These are phyloP conservation scores for Sakesphorus luctuosus DNA, from an alignment of 2,113 vertebrate genomes.

Conservation along the genomic window DNA sequence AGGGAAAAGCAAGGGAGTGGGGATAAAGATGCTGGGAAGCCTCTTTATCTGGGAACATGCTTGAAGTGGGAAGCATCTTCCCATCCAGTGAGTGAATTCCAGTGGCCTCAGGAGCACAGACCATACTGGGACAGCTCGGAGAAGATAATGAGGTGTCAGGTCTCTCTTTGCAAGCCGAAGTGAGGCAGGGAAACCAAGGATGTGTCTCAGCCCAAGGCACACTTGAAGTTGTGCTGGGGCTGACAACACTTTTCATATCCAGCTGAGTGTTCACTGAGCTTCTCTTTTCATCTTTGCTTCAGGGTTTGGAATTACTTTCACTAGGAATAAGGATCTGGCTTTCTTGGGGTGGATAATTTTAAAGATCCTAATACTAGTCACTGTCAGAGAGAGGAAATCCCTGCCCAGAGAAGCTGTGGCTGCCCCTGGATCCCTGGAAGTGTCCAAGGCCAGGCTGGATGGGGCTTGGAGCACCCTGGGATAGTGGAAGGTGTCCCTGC, in stretches of 20 bases:
- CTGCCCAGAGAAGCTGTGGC: background rate
- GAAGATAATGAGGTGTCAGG: background rate
- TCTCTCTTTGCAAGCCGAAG: background rate
- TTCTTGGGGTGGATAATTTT: background rate
- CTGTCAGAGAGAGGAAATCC: background rate
- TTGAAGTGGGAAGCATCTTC: background rate
- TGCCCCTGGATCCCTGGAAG: background rate
- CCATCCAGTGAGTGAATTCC: background rate
- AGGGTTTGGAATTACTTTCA: background rate
- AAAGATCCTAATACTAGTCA: background rate
- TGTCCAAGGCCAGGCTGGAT: background rate
- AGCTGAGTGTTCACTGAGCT: background rate
- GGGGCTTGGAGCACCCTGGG: background rate
- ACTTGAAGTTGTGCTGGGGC: background rate
- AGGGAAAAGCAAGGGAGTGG: background rate
- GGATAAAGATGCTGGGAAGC: background rate
- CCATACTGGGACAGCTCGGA: background rate
- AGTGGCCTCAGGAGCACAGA: background rate
- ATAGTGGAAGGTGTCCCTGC: background rate
- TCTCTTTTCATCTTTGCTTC: background rate
- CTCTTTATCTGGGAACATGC: background rate
- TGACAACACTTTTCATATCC: background rate
- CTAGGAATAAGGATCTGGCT: background rate
- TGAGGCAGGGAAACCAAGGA: background rate
- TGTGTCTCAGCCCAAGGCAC: background rate